These are phyloP conservation scores for Acanthosoma haemorrhoidale DNA, from an alignment of 2,888 invertebrate genomes.

Conservation along the genomic window DNA sequence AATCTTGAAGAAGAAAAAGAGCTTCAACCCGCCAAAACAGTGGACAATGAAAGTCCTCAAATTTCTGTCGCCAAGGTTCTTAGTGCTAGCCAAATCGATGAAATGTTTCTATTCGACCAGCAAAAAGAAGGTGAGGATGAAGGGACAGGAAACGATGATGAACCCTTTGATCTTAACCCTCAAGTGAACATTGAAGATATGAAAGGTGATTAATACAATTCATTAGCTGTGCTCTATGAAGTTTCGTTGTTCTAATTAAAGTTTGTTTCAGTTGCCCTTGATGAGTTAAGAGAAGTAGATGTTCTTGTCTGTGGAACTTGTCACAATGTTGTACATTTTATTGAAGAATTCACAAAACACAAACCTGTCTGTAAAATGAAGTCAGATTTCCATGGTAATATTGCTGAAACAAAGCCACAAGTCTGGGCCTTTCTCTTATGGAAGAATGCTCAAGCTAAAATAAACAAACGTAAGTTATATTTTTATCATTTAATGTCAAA, in stretches of 20 bases:
- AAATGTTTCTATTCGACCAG: conserved; percentile 27
- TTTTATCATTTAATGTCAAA: too few relatives aligned
- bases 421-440: conserved; percentile 80
- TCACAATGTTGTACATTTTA: conserved; percentile 70
- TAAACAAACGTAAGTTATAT: conserved; percentile 35
- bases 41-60: not conserved
- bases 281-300: conserved; percentile 69
- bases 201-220: conserved; percentile 3
- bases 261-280: conserved; percentile 60
- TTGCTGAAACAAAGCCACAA: conserved; percentile 68
- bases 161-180: conserved; percentile 25
- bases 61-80: conserved; percentile 18
- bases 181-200: conserved; percentile 33
- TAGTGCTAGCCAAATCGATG: conserved; percentile 22
- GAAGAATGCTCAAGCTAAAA: conserved; percentile 52
- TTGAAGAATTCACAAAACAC: conserved; percentile 73
- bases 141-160: conserved; percentile 30
- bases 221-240: not conserved
- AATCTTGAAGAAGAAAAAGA: not conserved
- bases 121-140: conserved; percentile 15
- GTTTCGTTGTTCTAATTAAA: not conserved
- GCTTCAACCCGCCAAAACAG: not conserved
- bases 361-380: conserved; percentile 56
- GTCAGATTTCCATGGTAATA: conserved; percentile 55
- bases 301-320: conserved; percentile 80